These are phyloP conservation scores for Synchiropus splendidus DNA, from an alignment of 2,113 vertebrate genomes.

Conservation along the genomic window DNA sequence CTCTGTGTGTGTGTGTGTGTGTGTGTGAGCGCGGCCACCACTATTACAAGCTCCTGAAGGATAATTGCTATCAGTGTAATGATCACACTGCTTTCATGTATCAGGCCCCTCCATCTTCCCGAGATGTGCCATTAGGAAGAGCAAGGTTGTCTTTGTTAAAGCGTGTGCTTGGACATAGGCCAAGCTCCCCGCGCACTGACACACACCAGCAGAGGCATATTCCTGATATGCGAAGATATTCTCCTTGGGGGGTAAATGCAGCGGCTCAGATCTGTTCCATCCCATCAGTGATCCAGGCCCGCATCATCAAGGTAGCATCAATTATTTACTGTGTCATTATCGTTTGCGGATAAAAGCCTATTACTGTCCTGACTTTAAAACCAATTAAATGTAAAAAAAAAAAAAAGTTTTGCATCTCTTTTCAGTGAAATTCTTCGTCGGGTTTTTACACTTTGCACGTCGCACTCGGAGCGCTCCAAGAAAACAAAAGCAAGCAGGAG, in stretches of 20 bases:
- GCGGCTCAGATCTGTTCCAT: slow-evolving; percentile 21
- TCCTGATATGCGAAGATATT: slow-evolving; percentile 40
- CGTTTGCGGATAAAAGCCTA: slow-evolving; percentile 11
- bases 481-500: slow-evolving; percentile 46
- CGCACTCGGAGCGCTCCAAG: slow-evolving; percentile 51
- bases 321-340: slow-evolving; percentile 33
- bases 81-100: slow-evolving; percentile 64
- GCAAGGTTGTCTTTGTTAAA: slow-evolving; percentile 62
- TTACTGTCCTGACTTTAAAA: slow-evolving; percentile 25
- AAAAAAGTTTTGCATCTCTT: no score
- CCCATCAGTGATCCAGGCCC: slow-evolving; percentile 33
- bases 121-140: slow-evolving; percentile 61
- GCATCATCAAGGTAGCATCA: slow-evolving; percentile 43
- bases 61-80: slow-evolving; percentile 69
- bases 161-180: slow-evolving; percentile 53
- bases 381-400: slow-evolving; percentile 24
- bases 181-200: slow-evolving; percentile 15
- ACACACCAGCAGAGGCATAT: slow-evolving; percentile 18
- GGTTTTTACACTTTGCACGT: slow-evolving; percentile 29
- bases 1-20: slow-evolving; percentile 2
- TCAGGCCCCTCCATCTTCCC: slow-evolving; percentile 51
- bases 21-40: slow-evolving; percentile 22
- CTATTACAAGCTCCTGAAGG: slow-evolving; percentile 62
- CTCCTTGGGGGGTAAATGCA: slow-evolving; percentile 12
- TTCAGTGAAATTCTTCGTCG: no score